Conservation (phyloP, 2,797 vertebrate genomes). For the Xyrichtys novacula region DNA sequence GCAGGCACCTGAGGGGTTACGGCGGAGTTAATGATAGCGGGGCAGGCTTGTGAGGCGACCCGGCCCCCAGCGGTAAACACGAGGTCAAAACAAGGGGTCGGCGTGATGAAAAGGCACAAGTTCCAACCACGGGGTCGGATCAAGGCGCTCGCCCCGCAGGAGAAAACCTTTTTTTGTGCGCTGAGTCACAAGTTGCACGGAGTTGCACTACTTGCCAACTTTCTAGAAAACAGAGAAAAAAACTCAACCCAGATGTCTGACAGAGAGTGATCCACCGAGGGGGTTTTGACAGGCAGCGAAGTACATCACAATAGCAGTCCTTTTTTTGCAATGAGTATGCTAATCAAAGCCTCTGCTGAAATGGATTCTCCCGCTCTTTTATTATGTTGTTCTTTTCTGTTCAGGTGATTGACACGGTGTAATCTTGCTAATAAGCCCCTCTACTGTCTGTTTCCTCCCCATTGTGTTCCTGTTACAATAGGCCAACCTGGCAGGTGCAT, state of each 20-base stretch:
- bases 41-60: constrained; percentile 6
- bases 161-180: neutral
- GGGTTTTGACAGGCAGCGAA: constrained; percentile 58
- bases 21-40: constrained; percentile 28
- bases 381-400: constrained; percentile 67
- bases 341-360: constrained; percentile 73
- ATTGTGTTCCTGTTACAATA: constrained; percentile 72
- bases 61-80: constrained; percentile 41
- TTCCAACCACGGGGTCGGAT: constrained; percentile 22
- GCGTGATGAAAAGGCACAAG: constrained; percentile 32
- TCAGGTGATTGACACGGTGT: constrained; percentile 77
- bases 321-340: constrained; percentile 67
- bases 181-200: constrained; percentile 45
- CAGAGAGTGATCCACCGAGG: constrained; percentile 26
- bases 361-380: constrained; percentile 71
- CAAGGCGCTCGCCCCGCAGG: neutral
- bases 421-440: constrained; percentile 83
- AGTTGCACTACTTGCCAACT: constrained; percentile 37
- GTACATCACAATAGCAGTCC: constrained; percentile 57
- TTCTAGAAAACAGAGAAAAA: constrained; percentile 15
- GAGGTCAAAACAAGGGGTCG: constrained; percentile 48
- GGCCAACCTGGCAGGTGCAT: constrained; percentile 57
- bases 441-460: constrained; percentile 57
- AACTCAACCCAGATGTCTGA: constrained; percentile 22
- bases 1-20: constrained; percentile 34